phyloP scores from a whole-genome alignment of 2,113 vertebrate species.

The Aleadryas rufinucha region DNA sequence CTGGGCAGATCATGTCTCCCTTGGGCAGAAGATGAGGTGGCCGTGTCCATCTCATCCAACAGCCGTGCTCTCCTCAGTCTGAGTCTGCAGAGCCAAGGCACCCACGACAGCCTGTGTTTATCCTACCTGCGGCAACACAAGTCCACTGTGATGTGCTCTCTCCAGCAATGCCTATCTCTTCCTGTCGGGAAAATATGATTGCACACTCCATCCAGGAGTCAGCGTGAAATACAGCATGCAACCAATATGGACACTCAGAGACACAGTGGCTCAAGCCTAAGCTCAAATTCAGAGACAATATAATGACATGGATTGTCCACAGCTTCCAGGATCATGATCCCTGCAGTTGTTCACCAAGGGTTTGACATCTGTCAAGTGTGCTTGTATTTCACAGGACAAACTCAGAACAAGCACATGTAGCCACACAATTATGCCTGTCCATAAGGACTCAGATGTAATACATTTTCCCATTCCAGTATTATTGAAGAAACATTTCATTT shows the following conservation, averaged over 20 bases:
- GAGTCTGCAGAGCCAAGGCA: neutral
- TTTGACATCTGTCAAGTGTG: neutral
- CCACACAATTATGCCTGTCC: neutral
- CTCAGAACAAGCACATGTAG: neutral
- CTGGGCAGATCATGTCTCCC: neutral
- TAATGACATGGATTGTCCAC: neutral
- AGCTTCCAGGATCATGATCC: neutral
- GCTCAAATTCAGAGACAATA: neutral
- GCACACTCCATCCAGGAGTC: neutral
- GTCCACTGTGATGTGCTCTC: neutral
- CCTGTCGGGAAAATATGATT: neutral
- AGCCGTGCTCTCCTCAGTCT: neutral
- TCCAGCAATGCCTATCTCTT: neutral
- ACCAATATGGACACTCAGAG: neutral
- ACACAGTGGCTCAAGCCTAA: neutral
- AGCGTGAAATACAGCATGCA: neutral
- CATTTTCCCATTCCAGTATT: neutral
- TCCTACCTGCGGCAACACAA: neutral
- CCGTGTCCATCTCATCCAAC: neutral
- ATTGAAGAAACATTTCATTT: conserved; percentile 41
- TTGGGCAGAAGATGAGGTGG: neutral
- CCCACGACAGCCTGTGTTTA: neutral
- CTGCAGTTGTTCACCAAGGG: neutral
- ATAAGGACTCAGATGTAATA: neutral
- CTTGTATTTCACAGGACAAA: neutral